These are phyloP conservation scores for Timandra comae DNA, from an alignment of 2,888 invertebrate genomes.

Conservation along the genomic window DNA sequence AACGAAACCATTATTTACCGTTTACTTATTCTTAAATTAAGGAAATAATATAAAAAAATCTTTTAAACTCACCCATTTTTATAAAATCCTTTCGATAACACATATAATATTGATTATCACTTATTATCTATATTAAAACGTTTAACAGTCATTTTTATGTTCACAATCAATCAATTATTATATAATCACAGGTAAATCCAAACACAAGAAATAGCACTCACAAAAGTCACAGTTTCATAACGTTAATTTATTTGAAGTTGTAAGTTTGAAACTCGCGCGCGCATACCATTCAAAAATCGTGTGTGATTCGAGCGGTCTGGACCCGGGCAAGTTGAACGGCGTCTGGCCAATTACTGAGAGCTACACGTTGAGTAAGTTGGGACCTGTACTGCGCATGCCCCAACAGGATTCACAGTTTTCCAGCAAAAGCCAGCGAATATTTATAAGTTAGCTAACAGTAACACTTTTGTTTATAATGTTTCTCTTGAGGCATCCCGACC, in stretches of 20 bases:
- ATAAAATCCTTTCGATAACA: too few relatives aligned
- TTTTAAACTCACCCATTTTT: too few relatives aligned
- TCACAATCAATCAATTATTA: background rate
- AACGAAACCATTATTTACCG: too few relatives aligned
- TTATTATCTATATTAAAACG: too few relatives aligned
- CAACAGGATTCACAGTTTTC: constrained; percentile 52
- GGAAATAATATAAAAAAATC: too few relatives aligned
- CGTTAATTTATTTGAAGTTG: background rate
- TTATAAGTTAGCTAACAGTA: constrained; percentile 49
- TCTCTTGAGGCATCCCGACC: constrained; percentile 28
- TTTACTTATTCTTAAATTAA: too few relatives aligned
- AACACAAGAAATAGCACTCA: too few relatives aligned
- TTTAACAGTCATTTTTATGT: too few relatives aligned
- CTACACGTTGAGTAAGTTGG: too few relatives aligned
- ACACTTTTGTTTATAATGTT: constrained; percentile 61
- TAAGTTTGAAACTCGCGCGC: constrained; percentile 17
- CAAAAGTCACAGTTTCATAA: background rate
- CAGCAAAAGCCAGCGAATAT: constrained; percentile 53
- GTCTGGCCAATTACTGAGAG: constrained; percentile 67
- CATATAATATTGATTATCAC: too few relatives aligned
- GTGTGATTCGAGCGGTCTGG: constrained; percentile 16
- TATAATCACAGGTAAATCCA: background rate
- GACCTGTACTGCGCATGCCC: constrained; percentile 58
- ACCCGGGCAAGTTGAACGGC: constrained; percentile 39
- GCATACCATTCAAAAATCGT: constrained; percentile 21